Base-by-base conservation (phyloP, 2,888 invertebrate genomes). In the Lepetodrilus schrolli region DNA sequence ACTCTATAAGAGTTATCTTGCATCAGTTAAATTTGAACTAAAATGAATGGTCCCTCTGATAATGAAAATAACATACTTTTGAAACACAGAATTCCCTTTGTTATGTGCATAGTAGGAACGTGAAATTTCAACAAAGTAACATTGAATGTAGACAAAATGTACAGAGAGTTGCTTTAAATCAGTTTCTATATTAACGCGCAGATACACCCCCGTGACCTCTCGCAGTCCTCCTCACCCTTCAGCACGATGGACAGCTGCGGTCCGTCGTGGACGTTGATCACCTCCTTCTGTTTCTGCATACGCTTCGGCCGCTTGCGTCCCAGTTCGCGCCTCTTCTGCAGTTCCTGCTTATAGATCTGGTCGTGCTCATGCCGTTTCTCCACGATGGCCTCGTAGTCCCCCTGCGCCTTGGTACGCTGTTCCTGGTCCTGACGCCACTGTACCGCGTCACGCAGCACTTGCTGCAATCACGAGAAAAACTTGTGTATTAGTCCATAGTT, bases 381-480 rank as follows among this genome's bases (percentile, higher is more conserved):
- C 1, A 92, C 90, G 21, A 96, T 95, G 0, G 91, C 93, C 70
- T 92, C 92, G 1, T 90, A 81, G 87, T 95, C 95, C 23, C 92
- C 91, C 65, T 92, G 91, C 58, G 93, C 83, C 89, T 95, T 95
- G 78, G 93, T 92, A 48, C 91, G 90, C 91, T 93, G 92, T 43
- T 93, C 91, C 82, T 93, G 92, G 13, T 91, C 90, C 83, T 93
- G 91, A 0, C 97, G 93, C 89, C 92, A 94, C 50, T 92, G 92
- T 78, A 96, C 91, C 3, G 95, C 94, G 77, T 93, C 95, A 75
- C 93, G 81, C 1, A 83, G 79, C 21, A 78, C 71, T 70, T 79
- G 76, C 87, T 88, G 78, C 13, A 51, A 65, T n/a, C 74, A 37
- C 37, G 23, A 36, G 81, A 80, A 70, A 73, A 71, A 43, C n/a